Conservation (phyloP, 2,113 vertebrate genomes). For the Semicossyphus pulcher region DNA sequence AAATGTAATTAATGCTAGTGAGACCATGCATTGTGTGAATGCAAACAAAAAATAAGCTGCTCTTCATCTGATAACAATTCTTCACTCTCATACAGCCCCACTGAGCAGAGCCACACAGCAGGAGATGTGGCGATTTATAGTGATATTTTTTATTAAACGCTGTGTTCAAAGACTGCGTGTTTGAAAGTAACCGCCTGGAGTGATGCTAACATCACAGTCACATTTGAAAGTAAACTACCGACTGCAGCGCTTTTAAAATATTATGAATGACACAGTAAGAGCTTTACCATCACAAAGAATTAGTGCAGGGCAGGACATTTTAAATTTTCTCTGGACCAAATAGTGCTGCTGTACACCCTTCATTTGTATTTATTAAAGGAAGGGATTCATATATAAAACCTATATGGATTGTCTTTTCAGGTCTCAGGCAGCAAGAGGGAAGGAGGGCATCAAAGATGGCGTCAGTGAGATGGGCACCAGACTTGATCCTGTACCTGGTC, state of each 20-base stretch:
- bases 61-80: background rate
- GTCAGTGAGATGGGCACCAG: constrained; percentile 92
- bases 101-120: background rate
- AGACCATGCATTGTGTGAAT: background rate
- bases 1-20: background rate
- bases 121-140: background rate
- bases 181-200: background rate
- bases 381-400: background rate
- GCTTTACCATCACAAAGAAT: background rate
- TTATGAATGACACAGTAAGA: background rate
- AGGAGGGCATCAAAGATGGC: constrained; percentile 91
- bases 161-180: background rate
- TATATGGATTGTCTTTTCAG: constrained; percentile 70
- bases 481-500: constrained; percentile 94
- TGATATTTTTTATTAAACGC: constrained; percentile 27
- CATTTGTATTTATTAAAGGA: background rate
- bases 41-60: background rate
- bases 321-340: background rate
- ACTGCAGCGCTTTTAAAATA: constrained; percentile 7
- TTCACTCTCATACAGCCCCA: background rate
- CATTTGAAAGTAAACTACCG: background rate
- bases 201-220: background rate
- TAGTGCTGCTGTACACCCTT: background rate
- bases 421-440: constrained; percentile 94
- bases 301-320: background rate